Evolutionary conservation across 2,888 invertebrate genomes (phyloP).

Genomic region (Cheilosia impressa): DNA sequence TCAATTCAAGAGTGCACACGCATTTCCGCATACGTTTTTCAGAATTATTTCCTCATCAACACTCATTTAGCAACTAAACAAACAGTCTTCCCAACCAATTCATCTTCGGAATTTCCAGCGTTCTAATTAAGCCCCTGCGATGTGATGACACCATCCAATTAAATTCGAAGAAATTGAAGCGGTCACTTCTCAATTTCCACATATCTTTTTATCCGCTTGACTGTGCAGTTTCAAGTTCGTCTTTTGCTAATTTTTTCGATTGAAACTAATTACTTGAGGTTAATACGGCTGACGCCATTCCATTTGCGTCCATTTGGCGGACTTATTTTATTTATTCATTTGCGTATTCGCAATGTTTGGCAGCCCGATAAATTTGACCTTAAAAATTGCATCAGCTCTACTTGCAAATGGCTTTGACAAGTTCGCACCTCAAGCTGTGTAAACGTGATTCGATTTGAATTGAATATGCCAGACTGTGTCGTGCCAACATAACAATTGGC

Average conservation of each 20-base stretch:
- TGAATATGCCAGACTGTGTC: background rate
- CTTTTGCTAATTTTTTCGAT: conserved; percentile 18
- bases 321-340: conserved; percentile 50
- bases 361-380: conserved; percentile 48
- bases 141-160: conserved; percentile 62
- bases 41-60: background rate
- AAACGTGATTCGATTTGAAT: background rate
- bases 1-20: too few relatives aligned
- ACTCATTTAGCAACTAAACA: background rate
- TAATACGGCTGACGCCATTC: conserved; percentile 64
- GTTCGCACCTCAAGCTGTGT: background rate
- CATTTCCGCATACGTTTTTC: background rate
- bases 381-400: conserved; percentile 36
- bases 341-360: conserved; percentile 38
- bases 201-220: conserved; percentile 20
- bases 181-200: conserved; percentile 19
- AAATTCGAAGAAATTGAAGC: conserved; percentile 29
- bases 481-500: conserved; percentile 2
- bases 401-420: conserved; percentile 25
- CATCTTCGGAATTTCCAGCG: conserved; percentile 4
- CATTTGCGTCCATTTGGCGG: conserved; percentile 28
- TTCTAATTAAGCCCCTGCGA: conserved; percentile 8
- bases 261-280: conserved; percentile 64
- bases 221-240: background rate
- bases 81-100: conserved; percentile 3